Conservation (phyloP, 2,888 invertebrate species). For the Macrophya alboannulata region DNA sequence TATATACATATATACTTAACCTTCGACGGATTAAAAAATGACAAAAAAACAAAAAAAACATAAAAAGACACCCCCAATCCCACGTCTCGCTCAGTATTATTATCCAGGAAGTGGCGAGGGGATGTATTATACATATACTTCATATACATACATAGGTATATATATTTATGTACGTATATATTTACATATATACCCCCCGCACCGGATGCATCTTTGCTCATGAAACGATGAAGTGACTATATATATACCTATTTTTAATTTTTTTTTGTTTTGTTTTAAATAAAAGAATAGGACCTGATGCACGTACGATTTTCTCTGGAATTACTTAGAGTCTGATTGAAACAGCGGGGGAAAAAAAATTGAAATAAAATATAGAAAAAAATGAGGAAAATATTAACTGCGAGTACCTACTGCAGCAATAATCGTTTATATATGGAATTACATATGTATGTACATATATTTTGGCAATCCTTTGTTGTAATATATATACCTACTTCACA, state of each 20-base stretch:
- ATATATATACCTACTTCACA: not conserved
- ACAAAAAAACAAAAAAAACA: not conserved
- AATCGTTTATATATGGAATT: conserved; percentile 56
- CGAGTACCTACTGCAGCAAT: not conserved
- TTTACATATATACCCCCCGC: no score
- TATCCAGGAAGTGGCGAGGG: conserved; percentile 73
- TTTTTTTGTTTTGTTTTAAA: no score
- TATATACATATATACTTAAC: conserved; percentile 14
- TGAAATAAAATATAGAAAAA: not conserved
- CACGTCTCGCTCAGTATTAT: conserved; percentile 62
- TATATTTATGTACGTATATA: conserved; percentile 70
- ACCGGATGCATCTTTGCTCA: not conserved
- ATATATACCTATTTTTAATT: not conserved
- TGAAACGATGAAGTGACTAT: not conserved
- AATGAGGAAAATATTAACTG: not conserved
- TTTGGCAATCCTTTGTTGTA: conserved; percentile 71
- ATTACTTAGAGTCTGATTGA: no score
- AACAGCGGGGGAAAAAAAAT: no score
- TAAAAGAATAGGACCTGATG: no score
- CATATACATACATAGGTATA: not conserved
- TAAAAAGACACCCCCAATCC: conserved; percentile 58
- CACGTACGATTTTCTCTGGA: no score
- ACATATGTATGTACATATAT: no score
- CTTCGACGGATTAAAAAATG: conserved; percentile 20
- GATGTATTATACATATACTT: conserved; percentile 59